Evolutionary conservation across 2,888 invertebrate genomes (phyloP), one percentile per base, ranked within the genome.

Genomic region (Stratiomys singularior): DNA sequence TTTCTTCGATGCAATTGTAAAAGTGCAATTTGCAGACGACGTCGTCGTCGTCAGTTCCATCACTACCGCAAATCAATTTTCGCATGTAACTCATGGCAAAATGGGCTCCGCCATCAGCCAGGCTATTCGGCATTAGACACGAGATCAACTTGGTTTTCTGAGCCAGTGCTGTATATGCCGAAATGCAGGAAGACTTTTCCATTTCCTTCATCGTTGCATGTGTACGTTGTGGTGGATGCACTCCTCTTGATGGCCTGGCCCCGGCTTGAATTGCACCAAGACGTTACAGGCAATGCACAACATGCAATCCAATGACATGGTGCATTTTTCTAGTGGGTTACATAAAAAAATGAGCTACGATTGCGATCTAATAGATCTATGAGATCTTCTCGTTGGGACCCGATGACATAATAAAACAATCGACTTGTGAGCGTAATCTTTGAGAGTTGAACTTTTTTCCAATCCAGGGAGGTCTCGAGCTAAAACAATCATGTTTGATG

Each of bases 131-230:
- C 56, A 58, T 30, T 72, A 56, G 27, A 72, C 52, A 52, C 67
- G 13, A 11, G 71, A 37, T 71, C 30, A 30, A 30, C n/a, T 52
- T 52, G 52, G 52, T 52, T 52, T 13, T n/a, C 18, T 30, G 5
- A 18, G 30, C n/a, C 66, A 27, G 18, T 28, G 66, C 66, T 28
- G 1, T 30, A 3, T 23, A 52, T 58, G 56, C 72, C 30, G 56
- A 58, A 72, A 72, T 72, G 56, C 72, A 72, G 72, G 72, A 72
- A 72, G 72, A 72, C 56, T 72, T 56, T 72, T 72, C 18, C 72
- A 72, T 72, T 72, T 72, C 72, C 72, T 72, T 72, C 56, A 28
- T 56, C 21, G 72, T 5, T 1, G 60, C 11, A 25, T 25, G 4
- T 52, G 52, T 52, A 13, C 13, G 15, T 13, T 47, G 69, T 23